These are phyloP conservation scores for Aspiorhynchus laticeps DNA, from an alignment of 2,113 vertebrate genomes.

Conservation along the genomic window DNA sequence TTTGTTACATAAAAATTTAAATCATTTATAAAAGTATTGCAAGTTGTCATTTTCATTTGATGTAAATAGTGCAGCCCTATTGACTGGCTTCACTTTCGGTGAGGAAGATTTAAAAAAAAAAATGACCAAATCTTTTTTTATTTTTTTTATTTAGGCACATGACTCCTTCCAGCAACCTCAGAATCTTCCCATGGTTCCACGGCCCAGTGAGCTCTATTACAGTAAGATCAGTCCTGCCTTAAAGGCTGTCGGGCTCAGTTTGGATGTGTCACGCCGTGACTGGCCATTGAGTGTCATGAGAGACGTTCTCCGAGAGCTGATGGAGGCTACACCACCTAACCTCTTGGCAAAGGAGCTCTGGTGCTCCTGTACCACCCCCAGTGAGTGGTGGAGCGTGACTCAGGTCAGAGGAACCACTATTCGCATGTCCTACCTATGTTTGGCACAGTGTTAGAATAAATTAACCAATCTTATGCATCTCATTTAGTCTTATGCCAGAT, in stretches of 20 bases:
- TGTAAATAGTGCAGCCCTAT: not conserved
- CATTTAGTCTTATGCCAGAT: slow-evolving; percentile 90
- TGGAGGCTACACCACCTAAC: slow-evolving; percentile 95
- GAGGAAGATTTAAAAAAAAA: no score
- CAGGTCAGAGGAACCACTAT: slow-evolving; percentile 77
- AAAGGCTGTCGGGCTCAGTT: slow-evolving; percentile 90
- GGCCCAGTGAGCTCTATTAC: slow-evolving; percentile 97
- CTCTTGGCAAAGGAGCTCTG: slow-evolving; percentile 96
- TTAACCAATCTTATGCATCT: slow-evolving; percentile 23
- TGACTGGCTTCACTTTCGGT: not conserved
- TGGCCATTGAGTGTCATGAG: slow-evolving; percentile 97
- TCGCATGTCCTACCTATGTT: not conserved
- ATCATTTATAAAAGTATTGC: no score
- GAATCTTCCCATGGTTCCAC: slow-evolving; percentile 90
- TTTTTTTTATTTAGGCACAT: slow-evolving; percentile 75
- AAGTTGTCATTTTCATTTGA: not conserved
- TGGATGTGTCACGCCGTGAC: slow-evolving; percentile 93
- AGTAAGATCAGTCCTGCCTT: slow-evolving; percentile 95
- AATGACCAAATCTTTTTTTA: not conserved
- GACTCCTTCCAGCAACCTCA: slow-evolving; percentile 91
- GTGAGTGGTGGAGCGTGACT: slow-evolving; percentile 98
- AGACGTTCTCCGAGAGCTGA: slow-evolving; percentile 92
- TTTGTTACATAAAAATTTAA: not conserved
- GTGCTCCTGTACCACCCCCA: slow-evolving; percentile 95
- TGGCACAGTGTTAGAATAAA: not conserved